Base-by-base conservation (phyloP, 2,113 vertebrate genomes). In the Engraulis encrasicolus region DNA sequence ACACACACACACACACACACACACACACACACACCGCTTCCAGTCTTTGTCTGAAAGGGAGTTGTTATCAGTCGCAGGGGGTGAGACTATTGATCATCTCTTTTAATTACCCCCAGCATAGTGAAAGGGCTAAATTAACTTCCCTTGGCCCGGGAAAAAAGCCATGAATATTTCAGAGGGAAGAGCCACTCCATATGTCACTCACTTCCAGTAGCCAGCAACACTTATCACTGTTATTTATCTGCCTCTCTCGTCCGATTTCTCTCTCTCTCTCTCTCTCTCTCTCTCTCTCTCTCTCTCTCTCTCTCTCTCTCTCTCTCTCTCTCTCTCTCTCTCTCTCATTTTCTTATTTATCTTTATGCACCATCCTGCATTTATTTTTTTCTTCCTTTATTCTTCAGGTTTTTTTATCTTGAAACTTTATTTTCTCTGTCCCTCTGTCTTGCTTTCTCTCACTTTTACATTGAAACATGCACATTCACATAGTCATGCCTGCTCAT, bases 41-140 rank as follows among this genome's bases (percentile, higher is more conserved):
- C n/a, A n/a, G n/a, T n/a, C n/a, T n/a, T n/a, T n/a, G n/a, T 80
- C 86, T 85, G 88, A 84, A 83, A 81, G 86, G 87, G 12, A 90
- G 92, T 91, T 93, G 92, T 94, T 95, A 95, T 95, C 94, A 95
- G 92, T 92, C 93, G 93, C 89, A 86, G 86, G 90, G 89, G 91
- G 90, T 82, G 77, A 84, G 82, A 91, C 92, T 95, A 95, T 95
- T 93, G 95, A 95, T 96, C 94, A 95, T 95, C 93, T 94, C 92
- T 96, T 96, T 95, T 96, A 96, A 96, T 95, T 95, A 96, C 95
- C 94, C 93, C 91, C 89, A 94, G 94, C 91, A 91, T 92, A 92
- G 91, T 91, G 83, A 92, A 91, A 91, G 93, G 93, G 93, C 93
- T 95, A 95, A 95, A 95, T 95, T 93, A 95, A 94, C 95, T 95